Evolutionary conservation across 53 echinoderm and acorn worm genomes (phyloP).

Genomic region (Astropecten irregularis): DNA sequence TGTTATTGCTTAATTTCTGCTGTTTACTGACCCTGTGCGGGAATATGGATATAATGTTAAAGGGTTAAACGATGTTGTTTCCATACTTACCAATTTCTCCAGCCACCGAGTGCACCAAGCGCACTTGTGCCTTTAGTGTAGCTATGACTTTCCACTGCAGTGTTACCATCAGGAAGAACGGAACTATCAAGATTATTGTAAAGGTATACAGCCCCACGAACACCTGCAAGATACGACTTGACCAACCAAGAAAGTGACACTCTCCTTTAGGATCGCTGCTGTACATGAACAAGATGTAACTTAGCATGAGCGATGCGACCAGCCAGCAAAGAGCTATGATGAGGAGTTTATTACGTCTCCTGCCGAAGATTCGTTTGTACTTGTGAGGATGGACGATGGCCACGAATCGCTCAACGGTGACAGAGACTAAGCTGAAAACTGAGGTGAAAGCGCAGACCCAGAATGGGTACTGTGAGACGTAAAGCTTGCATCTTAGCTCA

Average conservation of each 20-base stretch:
- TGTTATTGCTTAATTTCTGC: too few species aligned
- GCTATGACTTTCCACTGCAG: conserved; percentile 15
- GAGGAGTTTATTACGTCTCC: conserved; percentile 1
- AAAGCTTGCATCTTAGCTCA: conserved; percentile 44
- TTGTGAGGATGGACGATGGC: too few species aligned
- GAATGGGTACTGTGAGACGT: too few species aligned
- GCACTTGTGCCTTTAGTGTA: conserved; percentile 2
- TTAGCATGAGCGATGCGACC: background rate
- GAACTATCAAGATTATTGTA: background rate
- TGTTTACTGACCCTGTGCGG: too few species aligned
- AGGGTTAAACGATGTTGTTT: too few species aligned
- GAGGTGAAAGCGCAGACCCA: conserved; percentile 54
- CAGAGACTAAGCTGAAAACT: conserved; percentile 46
- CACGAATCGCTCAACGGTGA: conserved; percentile 51
- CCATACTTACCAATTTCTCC: background rate
- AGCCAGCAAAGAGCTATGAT: conserved; percentile 1
- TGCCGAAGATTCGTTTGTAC: conserved; percentile 13
- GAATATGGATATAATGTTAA: too few species aligned
- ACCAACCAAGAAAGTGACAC: background rate
- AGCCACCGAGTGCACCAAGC: background rate
- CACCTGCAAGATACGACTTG: background rate
- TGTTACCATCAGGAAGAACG: background rate
- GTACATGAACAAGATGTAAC: background rate
- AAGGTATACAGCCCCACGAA: conserved; percentile 3
- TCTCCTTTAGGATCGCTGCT: background rate